Base-by-base conservation (phyloP, 2,888 invertebrate genomes). In the Entomobrya multifasciata region DNA sequence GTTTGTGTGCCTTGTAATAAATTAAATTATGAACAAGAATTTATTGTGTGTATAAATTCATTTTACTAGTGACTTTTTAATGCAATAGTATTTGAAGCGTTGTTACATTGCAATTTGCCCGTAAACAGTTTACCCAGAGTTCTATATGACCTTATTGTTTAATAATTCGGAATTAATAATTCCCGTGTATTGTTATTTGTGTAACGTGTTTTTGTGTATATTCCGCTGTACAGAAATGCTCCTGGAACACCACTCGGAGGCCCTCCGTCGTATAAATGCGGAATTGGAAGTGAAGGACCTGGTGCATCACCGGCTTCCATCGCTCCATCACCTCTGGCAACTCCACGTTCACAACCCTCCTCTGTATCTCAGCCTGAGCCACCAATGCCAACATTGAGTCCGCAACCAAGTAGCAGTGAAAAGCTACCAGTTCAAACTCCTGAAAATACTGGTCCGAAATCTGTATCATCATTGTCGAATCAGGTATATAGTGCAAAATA, bases 251-350 rank as follows among this genome's bases (percentile, higher is more conserved):
- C 95, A 36, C 94, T 94, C 72, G 95, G 94, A 80, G 95, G 95
- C 8, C 94, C 95, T n/a, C 95, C 95, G 15, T 94, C 95, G 47
- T 95, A 95, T 92, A 93, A 95, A 62, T 83, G 85, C 20, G 82
- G 86, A 8, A 36, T 83, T 17, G 90, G 89, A 11, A 89, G 89
- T 44, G 91, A 90, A 36, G 89, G 90, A 13, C 81, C 94, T 10
- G 94, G 95, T 57, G 95, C 93, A 88, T 94, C 95, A 84, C 95
- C 96, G 83, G 93, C 95, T 87, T 95, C 95, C 88, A 94, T 95
- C 86, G 94, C 95, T 67, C 94, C 95, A 2, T 95, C 96, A 78
- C 96, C 96, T 30, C 93, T 95, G 88, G 95, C 95, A 81, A 95
- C 95, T 90, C 94, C 95, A 41, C 94, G 94, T 91, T 96, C 95